Evolutionary conservation across 2,888 invertebrate genomes (phyloP).

Genomic region (Bombyx huttoni): DNA sequence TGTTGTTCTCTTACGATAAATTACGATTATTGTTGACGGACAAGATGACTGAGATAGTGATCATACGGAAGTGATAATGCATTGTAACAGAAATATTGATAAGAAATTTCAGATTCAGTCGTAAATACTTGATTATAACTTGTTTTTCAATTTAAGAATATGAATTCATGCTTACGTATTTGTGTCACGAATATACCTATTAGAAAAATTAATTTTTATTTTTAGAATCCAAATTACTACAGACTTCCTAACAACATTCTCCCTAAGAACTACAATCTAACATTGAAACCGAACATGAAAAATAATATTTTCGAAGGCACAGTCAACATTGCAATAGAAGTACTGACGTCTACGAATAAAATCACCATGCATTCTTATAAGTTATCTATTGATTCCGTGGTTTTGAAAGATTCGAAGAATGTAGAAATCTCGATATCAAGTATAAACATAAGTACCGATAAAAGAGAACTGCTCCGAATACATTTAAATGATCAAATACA

Average conservation of each 20-base stretch:
- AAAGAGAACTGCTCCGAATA: slow-evolving; percentile 48
- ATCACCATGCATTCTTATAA: slow-evolving; percentile 76
- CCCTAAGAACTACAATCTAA: slow-evolving; percentile 78
- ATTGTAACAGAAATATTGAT: no score
- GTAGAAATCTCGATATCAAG: slow-evolving; percentile 13
- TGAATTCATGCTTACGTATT: background rate
- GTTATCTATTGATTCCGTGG: slow-evolving; percentile 52
- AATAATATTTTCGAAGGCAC: slow-evolving; percentile 71
- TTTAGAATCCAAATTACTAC: slow-evolving; percentile 14
- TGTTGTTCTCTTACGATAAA: no score
- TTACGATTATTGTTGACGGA: no score
- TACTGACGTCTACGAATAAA: slow-evolving; percentile 44
- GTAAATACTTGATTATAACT: no score
- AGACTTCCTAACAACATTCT: slow-evolving; percentile 69
- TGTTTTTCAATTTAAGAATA: no score
- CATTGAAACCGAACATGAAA: slow-evolving; percentile 75
- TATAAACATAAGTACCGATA: slow-evolving; percentile 17
- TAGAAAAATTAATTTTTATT: background rate
- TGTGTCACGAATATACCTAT: background rate
- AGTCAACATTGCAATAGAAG: slow-evolving; percentile 56
- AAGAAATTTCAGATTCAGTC: no score
- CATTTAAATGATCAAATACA: slow-evolving; percentile 30
- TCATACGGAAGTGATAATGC: no score
- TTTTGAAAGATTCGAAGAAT: slow-evolving; percentile 16
- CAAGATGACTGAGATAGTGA: no score